These are phyloP conservation scores for Ostrea edulis DNA, from an alignment of 1,140 invertebrate species.

Conservation along the genomic window DNA sequence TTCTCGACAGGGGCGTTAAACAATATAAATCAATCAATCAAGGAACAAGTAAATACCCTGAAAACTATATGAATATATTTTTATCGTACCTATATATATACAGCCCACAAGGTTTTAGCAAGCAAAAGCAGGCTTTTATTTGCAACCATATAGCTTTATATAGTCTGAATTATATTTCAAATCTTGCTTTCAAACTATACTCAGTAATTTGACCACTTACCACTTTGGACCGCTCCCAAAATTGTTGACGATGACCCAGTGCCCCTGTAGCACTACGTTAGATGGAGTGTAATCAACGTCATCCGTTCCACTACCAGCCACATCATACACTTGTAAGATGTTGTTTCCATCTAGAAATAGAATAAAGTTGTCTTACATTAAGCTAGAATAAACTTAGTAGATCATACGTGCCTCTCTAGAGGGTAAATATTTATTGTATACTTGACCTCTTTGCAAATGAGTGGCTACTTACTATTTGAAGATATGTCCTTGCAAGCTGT, in stretches of 20 bases:
- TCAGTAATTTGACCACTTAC: neutral
- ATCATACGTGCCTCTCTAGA: neutral
- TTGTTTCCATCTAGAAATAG: neutral
- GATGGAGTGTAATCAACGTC: slow-evolving; percentile 41
- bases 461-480: neutral
- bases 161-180: neutral
- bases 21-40: no score
- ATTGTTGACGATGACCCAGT: neutral
- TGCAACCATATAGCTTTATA: no score
- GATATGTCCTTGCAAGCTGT: neutral
- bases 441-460: neutral
- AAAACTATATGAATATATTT: no score
- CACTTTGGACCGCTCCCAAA: neutral
- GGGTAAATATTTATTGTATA: no score
- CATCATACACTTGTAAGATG: slow-evolving; percentile 32
- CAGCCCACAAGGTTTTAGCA: no score
- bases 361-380: neutral
- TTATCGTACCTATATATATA: no score
- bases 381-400: neutral
- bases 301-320: neutral
- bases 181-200: no score
- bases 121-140: no score
- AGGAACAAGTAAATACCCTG: no score
- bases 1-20: no score
- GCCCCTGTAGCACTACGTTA: slow-evolving; percentile 13